These are phyloP conservation scores for Athalia circularis DNA, from an alignment of 2,888 invertebrate species.

Conservation along the genomic window DNA sequence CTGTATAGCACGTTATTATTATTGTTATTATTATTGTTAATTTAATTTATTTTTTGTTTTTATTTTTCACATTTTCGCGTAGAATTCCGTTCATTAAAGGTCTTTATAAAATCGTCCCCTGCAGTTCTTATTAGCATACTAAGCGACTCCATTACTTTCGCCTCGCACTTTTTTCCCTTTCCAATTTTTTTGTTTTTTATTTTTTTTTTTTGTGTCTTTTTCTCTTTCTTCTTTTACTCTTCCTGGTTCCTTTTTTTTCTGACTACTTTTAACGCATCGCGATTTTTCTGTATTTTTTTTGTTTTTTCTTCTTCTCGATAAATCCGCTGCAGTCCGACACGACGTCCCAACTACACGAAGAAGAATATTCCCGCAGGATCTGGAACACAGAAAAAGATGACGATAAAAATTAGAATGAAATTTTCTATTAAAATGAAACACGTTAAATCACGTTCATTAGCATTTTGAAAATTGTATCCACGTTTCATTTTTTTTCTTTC, in stretches of 20 bases:
- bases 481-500: no score
- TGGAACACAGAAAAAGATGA: neutral
- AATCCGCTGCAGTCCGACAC: neutral
- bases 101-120: conserved; percentile 25
- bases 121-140: conserved; percentile 41
- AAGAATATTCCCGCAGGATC: conserved; percentile 7
- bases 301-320: neutral
- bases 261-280: no score
- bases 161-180: neutral
- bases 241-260: no score
- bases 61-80: conserved; percentile 3
- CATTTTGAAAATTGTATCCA: neutral
- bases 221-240: no score
- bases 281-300: neutral
- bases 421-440: neutral
- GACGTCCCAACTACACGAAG: neutral
- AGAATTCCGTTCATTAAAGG: conserved; percentile 21
- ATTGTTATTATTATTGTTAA: no score
- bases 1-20: no score
- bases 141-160: conserved; percentile 49
- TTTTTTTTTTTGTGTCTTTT: no score
- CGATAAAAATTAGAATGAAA: no score
- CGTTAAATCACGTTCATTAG: conserved; percentile 11
- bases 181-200: neutral
- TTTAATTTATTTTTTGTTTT: no score